Percentiles rank a stretch among this genome's conserved stretches.
Conservation (phyloP, 2,888 invertebrate genomes). For the Synergus japonicus region DNA sequence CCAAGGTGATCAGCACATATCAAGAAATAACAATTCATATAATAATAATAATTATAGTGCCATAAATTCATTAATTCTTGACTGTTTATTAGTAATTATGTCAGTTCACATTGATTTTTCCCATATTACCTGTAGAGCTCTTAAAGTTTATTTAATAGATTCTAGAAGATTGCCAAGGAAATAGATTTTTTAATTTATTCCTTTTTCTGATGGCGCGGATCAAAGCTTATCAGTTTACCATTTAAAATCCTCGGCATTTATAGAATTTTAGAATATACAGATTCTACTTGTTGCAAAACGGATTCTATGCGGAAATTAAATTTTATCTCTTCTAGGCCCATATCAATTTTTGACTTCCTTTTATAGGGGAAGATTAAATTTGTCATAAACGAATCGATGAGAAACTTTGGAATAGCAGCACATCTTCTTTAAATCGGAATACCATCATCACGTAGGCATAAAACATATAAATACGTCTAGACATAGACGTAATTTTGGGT, state of each 20-base stretch:
- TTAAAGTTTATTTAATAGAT: too few species aligned
- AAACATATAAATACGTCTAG: conserved; percentile 51
- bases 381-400: neutral
- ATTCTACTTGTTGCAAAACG: neutral
- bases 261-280: neutral
- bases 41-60: too few species aligned
- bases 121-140: too few species aligned
- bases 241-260: neutral
- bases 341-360: neutral
- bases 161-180: too few species aligned
- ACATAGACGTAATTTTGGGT: conserved; percentile 51
- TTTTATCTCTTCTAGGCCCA: neutral
- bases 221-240: neutral
- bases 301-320: neutral
- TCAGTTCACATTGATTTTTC: too few species aligned
- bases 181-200: too few species aligned
- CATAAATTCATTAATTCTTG: too few species aligned
- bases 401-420: neutral
- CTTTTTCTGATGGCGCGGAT: neutral
- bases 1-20: too few species aligned
- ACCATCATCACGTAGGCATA: conserved; percentile 45
- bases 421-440: conserved; percentile 51
- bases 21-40: too few species aligned
- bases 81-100: too few species aligned
- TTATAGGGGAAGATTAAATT: neutral